A percentile compares a stretch with the other conserved stretches of the same genome.
These are phyloP conservation scores for Allacma fusca DNA, from an alignment of 2,888 invertebrate species.

Conservation along the genomic window DNA sequence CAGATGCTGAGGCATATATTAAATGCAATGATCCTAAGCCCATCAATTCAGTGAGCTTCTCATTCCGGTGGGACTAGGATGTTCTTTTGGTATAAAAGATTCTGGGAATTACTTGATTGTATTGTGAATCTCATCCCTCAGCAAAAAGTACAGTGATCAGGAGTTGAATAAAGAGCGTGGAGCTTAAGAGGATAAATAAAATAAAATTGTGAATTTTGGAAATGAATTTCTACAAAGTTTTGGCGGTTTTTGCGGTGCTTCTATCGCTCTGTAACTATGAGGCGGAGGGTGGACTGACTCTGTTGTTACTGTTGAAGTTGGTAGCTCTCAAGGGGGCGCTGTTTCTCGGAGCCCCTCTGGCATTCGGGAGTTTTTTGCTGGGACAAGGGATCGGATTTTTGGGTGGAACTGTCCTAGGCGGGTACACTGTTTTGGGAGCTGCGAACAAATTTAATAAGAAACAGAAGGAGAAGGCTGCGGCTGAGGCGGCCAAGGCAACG, in stretches of 20 bases:
- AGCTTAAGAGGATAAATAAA: too few species aligned
- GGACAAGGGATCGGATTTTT: conserved; percentile 42
- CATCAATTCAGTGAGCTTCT: too few species aligned
- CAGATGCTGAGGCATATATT: too few species aligned
- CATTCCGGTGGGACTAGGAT: too few species aligned
- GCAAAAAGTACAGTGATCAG: too few species aligned
- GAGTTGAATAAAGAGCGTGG: too few species aligned
- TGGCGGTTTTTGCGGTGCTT: background rate
- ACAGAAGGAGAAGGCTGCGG: conserved; percentile 3
- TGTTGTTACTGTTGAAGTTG: conserved; percentile 4
- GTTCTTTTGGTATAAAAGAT: too few species aligned
- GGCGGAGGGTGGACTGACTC: background rate
- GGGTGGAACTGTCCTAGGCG: conserved; percentile 24
- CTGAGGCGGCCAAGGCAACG: background rate
- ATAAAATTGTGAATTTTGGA: too few species aligned
- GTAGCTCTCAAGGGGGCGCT: conserved; percentile 34
- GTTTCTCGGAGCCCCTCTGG: conserved; percentile 33
- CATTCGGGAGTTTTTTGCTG: conserved; percentile 30
- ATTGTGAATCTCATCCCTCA: too few species aligned
- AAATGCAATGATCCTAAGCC: too few species aligned
- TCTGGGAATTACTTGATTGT: too few species aligned
- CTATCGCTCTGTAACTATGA: background rate
- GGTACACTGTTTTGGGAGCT: conserved; percentile 29
- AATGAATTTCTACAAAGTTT: conserved; percentile 13
- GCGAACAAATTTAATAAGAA: conserved; percentile 35